Evolutionary conservation across 2,797 vertebrate species (phyloP).

Genomic region (Lerista edwardsae): DNA sequence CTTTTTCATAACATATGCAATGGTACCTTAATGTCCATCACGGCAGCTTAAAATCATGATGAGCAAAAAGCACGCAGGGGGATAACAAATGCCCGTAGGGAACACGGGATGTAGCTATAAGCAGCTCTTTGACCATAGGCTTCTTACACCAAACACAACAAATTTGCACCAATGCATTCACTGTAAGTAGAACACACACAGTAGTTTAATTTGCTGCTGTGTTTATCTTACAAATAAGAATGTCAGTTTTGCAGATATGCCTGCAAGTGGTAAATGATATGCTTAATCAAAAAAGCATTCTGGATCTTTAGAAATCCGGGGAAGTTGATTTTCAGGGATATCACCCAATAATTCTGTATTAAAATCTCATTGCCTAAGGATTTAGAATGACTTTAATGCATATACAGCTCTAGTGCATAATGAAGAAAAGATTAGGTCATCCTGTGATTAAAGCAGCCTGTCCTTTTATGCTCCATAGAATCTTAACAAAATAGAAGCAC

Average conservation of each 20-base stretch:
- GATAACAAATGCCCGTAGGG: background rate
- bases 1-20: background rate
- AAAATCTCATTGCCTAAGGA: slow-evolving; percentile 39
- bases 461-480: slow-evolving; percentile 37
- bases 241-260: slow-evolving; percentile 9
- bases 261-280: slow-evolving; percentile 1
- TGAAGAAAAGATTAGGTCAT: slow-evolving; percentile 41
- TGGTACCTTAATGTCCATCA: background rate
- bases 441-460: slow-evolving; percentile 51
- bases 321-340: slow-evolving; percentile 58
- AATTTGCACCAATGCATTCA: background rate
- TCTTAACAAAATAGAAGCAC: slow-evolving; percentile 59
- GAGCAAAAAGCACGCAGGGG: background rate
- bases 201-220: slow-evolving; percentile 34
- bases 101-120: background rate
- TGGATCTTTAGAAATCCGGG: slow-evolving; percentile 46
- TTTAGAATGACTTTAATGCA: slow-evolving; percentile 43
- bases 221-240: slow-evolving; percentile 26
- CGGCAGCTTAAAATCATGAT: background rate
- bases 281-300: slow-evolving; percentile 46
- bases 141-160: background rate
- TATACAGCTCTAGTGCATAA: slow-evolving; percentile 5
- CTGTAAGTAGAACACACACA: background rate
- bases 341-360: slow-evolving; percentile 48
- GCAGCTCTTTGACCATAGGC: background rate